Base-by-base conservation (phyloP, 2,113 vertebrate genomes). In the Climacteris rufus region DNA sequence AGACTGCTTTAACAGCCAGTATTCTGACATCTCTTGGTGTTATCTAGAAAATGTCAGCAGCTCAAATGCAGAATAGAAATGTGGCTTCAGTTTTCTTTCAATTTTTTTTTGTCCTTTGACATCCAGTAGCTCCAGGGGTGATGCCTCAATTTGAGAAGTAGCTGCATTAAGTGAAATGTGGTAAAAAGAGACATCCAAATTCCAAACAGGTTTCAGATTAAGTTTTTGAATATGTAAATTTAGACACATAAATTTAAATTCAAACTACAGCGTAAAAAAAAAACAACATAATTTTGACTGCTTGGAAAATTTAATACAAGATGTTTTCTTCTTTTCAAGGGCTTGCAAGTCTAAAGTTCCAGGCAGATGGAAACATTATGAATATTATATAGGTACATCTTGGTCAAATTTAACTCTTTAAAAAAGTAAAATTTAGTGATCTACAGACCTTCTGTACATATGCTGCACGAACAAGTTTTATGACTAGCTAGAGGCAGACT, bases 31-130 rank as follows among this genome's bases (percentile, higher is more conserved):
- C 94, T 90, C 82, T 97, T 96, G 45, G 78, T 97, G 91, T 83
- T 90, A 94, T 93, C 74, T 83, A 94, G 96, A 97, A 91, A 96
- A 95, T 95, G 81, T 93, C 94, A 96, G 91, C 96, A 97, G 47
- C 91, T 96, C 21, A 95, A 97, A 95, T 74, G 75, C 83, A 91
- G 83, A 84, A 69, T 71, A 88, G 68, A 93, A 93, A 94, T 82
- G 61, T 90, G 91, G 80, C 64, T 94, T 95, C 70, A 54, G 57
- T 93, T 91, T 96, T 92, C 57, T 87, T 87, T 71, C 50, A 79
- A 75, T 89, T 83, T 94, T 84, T 63, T 94, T 96, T 69, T 81
- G 95, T 92, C 75, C 92, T 96, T 94, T 82, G 72, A 97, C 91
- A 77, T 90, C 52, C 82, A 83, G 77, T 93, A 92, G 95, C 75